Conservation (phyloP, 1,140 invertebrate species). For the Drosophila sp. region DNA sequence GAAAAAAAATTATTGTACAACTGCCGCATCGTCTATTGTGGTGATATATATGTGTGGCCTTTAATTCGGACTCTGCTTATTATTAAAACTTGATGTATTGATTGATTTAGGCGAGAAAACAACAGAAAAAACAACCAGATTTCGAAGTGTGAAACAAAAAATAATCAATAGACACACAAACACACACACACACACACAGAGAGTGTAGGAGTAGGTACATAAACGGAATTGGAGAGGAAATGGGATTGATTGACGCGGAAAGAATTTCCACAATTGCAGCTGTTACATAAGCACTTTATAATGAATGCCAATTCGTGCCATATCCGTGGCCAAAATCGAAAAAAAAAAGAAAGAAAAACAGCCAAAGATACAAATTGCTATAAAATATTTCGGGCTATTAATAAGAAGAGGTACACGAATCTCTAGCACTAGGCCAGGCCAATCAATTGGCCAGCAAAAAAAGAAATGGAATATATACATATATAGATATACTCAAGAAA, state of each 20-base stretch:
- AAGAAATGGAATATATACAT: background rate
- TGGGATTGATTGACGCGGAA: slow-evolving; percentile 71
- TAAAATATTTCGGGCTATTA: slow-evolving; percentile 76
- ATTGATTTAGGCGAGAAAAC: slow-evolving; percentile 52
- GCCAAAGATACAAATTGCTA: slow-evolving; percentile 76
- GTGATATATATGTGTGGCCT: slow-evolving; percentile 8
- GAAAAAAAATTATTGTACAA: slow-evolving; percentile 37
- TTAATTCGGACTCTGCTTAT: slow-evolving; percentile 59
- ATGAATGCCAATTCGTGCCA: slow-evolving; percentile 60
- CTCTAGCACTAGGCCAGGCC: slow-evolving; percentile 34
- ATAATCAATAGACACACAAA: slow-evolving; percentile 27
- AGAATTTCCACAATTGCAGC: slow-evolving; percentile 70
- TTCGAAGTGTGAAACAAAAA: slow-evolving; percentile 67
- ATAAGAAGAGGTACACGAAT: slow-evolving; percentile 69
- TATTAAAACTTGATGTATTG: slow-evolving; percentile 60
- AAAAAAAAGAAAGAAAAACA: slow-evolving; percentile 34
- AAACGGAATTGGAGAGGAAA: slow-evolving; percentile 53
- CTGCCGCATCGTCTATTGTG: slow-evolving; percentile 15
- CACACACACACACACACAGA: slow-evolving; percentile 23
- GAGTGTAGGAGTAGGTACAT: slow-evolving; percentile 6
- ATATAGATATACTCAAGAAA: slow-evolving; percentile 21
- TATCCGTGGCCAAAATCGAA: slow-evolving; percentile 72
- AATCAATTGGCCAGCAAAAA: slow-evolving; percentile 60
- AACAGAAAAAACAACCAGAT: slow-evolving; percentile 9
- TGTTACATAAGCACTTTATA: slow-evolving; percentile 70